Percentiles rank a stretch among this genome's conserved stretches.
phyloP scores from a whole-genome alignment of 1,140 invertebrate genomes.

The Hyles vespertilio region DNA sequence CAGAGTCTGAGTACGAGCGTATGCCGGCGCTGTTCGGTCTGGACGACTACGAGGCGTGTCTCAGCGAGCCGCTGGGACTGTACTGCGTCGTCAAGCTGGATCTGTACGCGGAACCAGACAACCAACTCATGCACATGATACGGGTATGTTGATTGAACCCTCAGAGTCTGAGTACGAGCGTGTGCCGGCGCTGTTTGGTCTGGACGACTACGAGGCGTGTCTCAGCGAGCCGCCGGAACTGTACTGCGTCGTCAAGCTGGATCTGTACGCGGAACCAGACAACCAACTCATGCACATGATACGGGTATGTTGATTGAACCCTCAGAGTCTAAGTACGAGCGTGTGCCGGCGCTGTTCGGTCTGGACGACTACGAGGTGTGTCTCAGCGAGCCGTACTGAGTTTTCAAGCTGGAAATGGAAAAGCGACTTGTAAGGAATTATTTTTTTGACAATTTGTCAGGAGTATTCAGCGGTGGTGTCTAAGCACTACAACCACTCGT shows the following conservation, averaged over 20 bases:
- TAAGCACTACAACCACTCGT: not conserved
- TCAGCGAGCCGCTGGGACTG: no score
- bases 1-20: no score
- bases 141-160: no score
- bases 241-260: constrained; percentile 3
- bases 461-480: not conserved
- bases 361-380: not conserved
- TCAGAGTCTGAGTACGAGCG: constrained; percentile 9
- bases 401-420: not conserved
- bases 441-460: not conserved
- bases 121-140: no score
- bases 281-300: constrained; percentile 7
- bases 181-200: constrained; percentile 5
- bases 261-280: not conserved
- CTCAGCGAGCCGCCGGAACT: not conserved
- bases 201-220: constrained; percentile 7
- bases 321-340: not conserved
- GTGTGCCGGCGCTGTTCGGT: not conserved
- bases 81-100: no score
- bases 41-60: no score
- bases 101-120: no score
- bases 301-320: constrained; percentile 3
- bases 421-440: not conserved
- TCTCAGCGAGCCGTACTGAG: not conserved
- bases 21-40: no score